Conservation (phyloP, 1,140 invertebrate species). For the Cardiocondyla obscurior region DNA sequence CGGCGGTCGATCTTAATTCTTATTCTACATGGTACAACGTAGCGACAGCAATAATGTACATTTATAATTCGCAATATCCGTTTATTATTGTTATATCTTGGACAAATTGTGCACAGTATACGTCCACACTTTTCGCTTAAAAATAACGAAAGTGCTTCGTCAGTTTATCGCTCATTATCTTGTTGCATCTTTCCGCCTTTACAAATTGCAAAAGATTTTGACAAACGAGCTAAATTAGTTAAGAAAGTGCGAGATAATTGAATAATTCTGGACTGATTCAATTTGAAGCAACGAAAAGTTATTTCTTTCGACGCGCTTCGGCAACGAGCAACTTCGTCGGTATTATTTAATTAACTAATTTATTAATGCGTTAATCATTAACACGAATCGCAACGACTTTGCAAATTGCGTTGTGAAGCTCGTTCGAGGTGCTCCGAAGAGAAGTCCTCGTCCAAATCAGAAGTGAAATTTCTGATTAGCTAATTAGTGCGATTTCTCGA, state of each 20-base stretch:
- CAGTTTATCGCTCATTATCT: not conserved
- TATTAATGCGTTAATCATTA: slow-evolving; percentile 34
- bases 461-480: slow-evolving; percentile 25
- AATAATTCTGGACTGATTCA: slow-evolving; percentile 20
- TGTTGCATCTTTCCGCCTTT: not conserved
- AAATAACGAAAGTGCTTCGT: not conserved
- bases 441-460: not conserved
- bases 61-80: not conserved
- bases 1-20: slow-evolving; percentile 20
- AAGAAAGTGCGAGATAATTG: slow-evolving; percentile 3
- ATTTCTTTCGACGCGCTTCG: slow-evolving; percentile 1
- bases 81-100: not conserved
- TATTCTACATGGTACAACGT: not conserved
- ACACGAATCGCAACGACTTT: not conserved
- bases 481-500: slow-evolving; percentile 13
- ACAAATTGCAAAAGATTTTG: slow-evolving; percentile 3
- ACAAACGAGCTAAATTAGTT: slow-evolving; percentile 28
- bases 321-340: slow-evolving; percentile 2
- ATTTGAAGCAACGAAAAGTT: slow-evolving; percentile 11
- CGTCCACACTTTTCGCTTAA: not conserved
- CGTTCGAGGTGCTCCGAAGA: not conserved
- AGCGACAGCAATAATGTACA: slow-evolving; percentile 25
- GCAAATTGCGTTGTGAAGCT: not conserved
- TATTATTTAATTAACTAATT: slow-evolving; percentile 37
- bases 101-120: not conserved